Evolutionary conservation across 2,113 vertebrate genomes (phyloP).

Genomic region (Talpa occidentalis): DNA sequence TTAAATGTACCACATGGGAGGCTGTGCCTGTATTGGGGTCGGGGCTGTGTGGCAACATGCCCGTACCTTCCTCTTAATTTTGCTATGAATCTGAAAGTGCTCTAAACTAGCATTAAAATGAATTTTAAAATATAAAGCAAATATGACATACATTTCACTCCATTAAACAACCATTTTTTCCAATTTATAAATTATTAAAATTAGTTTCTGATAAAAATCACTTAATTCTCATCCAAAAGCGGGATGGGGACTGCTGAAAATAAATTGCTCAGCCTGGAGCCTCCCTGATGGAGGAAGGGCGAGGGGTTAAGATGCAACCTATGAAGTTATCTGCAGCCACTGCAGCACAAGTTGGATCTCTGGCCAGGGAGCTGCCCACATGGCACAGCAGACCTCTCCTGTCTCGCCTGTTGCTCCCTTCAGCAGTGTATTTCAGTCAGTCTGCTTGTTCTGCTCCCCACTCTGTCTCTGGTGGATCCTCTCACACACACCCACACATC

Average conservation of each 20-base stretch:
- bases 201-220: neutral
- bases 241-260: neutral
- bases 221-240: neutral
- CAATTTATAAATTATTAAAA: neutral
- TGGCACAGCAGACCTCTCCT: too few relatives aligned
- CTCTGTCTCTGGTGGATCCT: too few relatives aligned
- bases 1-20: neutral
- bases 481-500: too few relatives aligned
- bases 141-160: neutral
- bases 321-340: too few relatives aligned
- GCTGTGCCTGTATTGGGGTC: neutral
- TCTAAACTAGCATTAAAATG: neutral
- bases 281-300: too few relatives aligned
- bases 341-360: too few relatives aligned
- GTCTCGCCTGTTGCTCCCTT: too few relatives aligned
- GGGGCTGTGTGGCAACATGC: neutral
- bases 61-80: neutral
- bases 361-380: too few relatives aligned
- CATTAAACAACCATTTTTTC: neutral
- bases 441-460: too few relatives aligned
- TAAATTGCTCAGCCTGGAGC: neutral
- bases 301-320: too few relatives aligned
- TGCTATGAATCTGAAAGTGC: neutral
- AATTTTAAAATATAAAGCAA: neutral
- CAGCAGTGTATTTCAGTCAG: too few relatives aligned